Percentiles rank a stretch among this genome's conserved stretches.
Evolutionary conservation across 2,113 vertebrate genomes (phyloP).

Genomic region (Scomber japonicus): DNA sequence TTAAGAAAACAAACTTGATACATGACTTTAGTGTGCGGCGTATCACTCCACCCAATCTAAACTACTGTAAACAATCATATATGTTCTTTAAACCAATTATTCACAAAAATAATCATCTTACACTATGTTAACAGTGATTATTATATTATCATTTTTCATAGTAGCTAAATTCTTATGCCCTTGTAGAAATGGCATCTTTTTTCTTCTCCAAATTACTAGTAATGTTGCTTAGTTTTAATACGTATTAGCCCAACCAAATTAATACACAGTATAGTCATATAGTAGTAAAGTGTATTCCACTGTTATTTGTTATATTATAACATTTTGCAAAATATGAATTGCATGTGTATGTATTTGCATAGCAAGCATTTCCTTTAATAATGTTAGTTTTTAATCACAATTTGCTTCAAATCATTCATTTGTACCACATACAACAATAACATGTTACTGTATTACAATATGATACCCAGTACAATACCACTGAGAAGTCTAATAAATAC

Average conservation of each 20-base stretch:
- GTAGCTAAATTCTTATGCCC: not conserved
- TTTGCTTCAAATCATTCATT: not conserved
- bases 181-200: not conserved
- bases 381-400: not conserved
- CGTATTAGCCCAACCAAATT: not conserved
- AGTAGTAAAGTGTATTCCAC: not conserved
- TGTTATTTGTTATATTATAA: not conserved
- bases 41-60: too few relatives aligned
- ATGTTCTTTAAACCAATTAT: too few relatives aligned
- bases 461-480: not conserved
- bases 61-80: too few relatives aligned
- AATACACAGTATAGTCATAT: not conserved
- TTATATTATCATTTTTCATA: not conserved
- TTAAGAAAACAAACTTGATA: too few relatives aligned
- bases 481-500: not conserved
- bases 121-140: not conserved
- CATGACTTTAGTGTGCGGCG: too few relatives aligned
- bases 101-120: too few relatives aligned
- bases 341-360: too few relatives aligned
- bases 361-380: not conserved
- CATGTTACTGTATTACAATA: not conserved
- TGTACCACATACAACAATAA: not conserved
- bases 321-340: too few relatives aligned
- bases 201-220: not conserved
- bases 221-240: not conserved